phyloP scores from a whole-genome alignment of 2,888 invertebrate species.

The Fabriciana adippe region DNA sequence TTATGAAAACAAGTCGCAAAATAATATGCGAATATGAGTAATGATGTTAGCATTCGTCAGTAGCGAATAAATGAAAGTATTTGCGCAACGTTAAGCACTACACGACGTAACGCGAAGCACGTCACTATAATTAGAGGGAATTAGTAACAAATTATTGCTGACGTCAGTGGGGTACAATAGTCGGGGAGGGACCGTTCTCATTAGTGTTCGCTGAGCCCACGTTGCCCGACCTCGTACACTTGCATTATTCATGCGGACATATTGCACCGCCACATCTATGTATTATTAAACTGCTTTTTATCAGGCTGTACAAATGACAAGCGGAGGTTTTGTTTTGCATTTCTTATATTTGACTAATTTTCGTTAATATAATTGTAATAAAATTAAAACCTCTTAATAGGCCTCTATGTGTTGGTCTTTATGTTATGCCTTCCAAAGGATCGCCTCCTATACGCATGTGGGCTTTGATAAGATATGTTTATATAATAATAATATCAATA shows the following conservation, averaged over 20 bases:
- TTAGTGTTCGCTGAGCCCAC: slow-evolving; percentile 69
- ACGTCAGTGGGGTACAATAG: slow-evolving; percentile 68
- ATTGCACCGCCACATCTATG: slow-evolving; percentile 64
- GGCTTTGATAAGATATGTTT: no score
- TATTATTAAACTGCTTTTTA: slow-evolving; percentile 41
- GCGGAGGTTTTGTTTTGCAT: slow-evolving; percentile 15
- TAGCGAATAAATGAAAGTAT: slow-evolving; percentile 12
- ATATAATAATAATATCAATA: no score
- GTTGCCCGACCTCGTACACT: slow-evolving; percentile 59
- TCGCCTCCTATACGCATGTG: no score
- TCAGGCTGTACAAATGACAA: slow-evolving; percentile 29
- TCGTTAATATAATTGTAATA: neutral
- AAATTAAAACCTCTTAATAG: no score
- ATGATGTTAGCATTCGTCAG: neutral
- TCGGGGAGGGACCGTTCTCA: slow-evolving; percentile 70
- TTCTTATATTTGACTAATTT: slow-evolving; percentile 12
- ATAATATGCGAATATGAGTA: neutral
- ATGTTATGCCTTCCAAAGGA: no score
- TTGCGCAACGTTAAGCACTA: slow-evolving; percentile 22
- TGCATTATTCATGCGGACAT: slow-evolving; percentile 81
- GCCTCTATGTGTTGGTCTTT: no score
- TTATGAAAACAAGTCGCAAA: no score
- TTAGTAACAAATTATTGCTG: slow-evolving; percentile 77
- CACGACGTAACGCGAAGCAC: slow-evolving; percentile 33
- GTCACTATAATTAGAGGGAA: slow-evolving; percentile 68